Conservation (phyloP, 2,888 invertebrate species). For the Danaus chrysippus region DNA sequence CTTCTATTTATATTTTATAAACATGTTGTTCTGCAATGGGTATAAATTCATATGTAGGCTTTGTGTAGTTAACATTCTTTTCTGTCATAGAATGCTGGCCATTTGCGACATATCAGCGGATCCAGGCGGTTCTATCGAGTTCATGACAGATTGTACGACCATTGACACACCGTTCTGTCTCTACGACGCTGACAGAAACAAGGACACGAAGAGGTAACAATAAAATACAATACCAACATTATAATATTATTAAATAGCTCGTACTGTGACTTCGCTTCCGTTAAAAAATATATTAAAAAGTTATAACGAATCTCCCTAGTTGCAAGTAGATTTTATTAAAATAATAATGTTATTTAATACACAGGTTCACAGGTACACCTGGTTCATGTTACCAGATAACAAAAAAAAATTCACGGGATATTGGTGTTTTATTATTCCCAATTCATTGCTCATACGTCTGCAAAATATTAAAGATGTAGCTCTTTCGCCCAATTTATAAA, state of each 20-base stretch:
- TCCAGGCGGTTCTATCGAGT: constrained; percentile 98
- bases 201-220: constrained; percentile 91
- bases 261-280: no score
- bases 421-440: constrained; percentile 24
- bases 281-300: background rate
- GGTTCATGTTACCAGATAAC: constrained; percentile 17
- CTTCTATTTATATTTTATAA: no score
- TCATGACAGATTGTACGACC: constrained; percentile 99
- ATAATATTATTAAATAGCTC: background rate
- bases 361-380: no score
- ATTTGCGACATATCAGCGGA: constrained; percentile 99
- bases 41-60: no score
- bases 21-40: no score
- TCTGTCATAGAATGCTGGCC: constrained; percentile 85
- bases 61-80: background rate
- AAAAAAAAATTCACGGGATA: constrained; percentile 19
- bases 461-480: constrained; percentile 23
- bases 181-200: constrained; percentile 99
- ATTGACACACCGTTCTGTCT: constrained; percentile 99
- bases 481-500: constrained; percentile 21
- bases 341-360: constrained; percentile 18
- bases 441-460: constrained; percentile 24
- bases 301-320: constrained; percentile 24
- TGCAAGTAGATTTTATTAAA: constrained; percentile 17
- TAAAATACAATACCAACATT: background rate